phyloP scores from a whole-genome alignment of 64 coral and sea anemone species.

The Pachyseris speciosa region DNA sequence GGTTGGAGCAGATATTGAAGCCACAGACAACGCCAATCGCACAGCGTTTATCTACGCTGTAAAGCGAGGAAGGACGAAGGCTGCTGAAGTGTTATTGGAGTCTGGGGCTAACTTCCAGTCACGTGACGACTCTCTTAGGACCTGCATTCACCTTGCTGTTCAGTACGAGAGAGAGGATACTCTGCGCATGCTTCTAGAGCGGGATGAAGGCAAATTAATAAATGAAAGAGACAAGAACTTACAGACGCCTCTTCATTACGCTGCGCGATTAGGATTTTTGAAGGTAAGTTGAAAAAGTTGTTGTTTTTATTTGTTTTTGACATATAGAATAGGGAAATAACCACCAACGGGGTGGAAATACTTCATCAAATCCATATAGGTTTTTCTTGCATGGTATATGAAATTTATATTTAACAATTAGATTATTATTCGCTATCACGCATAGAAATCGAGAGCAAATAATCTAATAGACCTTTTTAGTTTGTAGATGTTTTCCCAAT shows the following conservation, averaged over 20 bases:
- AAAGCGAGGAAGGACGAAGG: conserved; percentile 32
- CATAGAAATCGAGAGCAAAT: no score
- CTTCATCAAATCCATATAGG: no score
- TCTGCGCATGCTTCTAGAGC: conserved; percentile 50
- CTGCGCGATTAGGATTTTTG: not conserved
- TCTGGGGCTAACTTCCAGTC: conserved; percentile 58
- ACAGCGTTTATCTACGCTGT: conserved; percentile 73
- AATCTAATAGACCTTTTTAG: no score
- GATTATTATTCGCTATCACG: no score
- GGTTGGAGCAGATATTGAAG: conserved; percentile 19
- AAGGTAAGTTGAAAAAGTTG: not conserved
- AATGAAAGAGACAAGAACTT: conserved; percentile 67
- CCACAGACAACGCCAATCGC: conserved; percentile 32
- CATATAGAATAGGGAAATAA: no score
- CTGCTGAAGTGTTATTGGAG: conserved; percentile 56
- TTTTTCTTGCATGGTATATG: no score
- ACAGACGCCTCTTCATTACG: not conserved
- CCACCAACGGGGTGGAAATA: no score
- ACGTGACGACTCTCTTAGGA: conserved; percentile 59
- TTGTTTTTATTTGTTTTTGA: no score
- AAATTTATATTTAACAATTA: no score
- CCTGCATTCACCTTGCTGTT: conserved; percentile 76
- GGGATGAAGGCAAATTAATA: conserved; percentile 3
- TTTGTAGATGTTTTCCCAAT: no score
- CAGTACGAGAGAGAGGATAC: conserved; percentile 46